Evolutionary conservation across 2,888 invertebrate species (phyloP), one percentile per base, ranked within the genome.

Genomic region (Drosophila niveifrons): DNA sequence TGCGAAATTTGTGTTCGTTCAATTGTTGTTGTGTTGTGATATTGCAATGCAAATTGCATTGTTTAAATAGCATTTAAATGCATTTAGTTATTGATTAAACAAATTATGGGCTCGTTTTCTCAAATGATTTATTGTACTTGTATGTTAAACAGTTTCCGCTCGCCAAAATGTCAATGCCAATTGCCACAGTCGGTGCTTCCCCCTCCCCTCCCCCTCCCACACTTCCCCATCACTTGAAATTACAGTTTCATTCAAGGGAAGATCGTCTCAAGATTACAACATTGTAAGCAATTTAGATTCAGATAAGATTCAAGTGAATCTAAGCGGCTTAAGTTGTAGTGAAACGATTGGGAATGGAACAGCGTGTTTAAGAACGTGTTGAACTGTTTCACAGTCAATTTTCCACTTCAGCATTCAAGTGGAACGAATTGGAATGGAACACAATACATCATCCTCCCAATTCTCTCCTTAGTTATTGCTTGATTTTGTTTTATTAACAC

Each of bases 121-220:
- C 18, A 67, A 58, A 66, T 72, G 62, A 82, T 62, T 66, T 66
- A 73, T 73, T 41, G 59, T 34, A 31, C 43, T 57, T 53, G 50
- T 58, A 74, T 86, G 74, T 43, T 63, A 76, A 86, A 69, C 48
- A 44, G 63, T 67, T 82, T 82, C 87, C 87, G 80, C 66, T 76
- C 55, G 43, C n/a, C 43, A 50, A 68, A 68, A 47, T 36, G 36
- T 10, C 48, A 78, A 56, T 62, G 46, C 36, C 59, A 67, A 48
- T 48, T 46, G 23, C 43, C 11, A 4, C 23, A 23, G 23, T 23
- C 23, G 23, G 4, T 23, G 23, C 23, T 23, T 36, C 34, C 10
- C 31, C 31, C n/a, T n/a, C 2, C 10, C 2, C 3, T 34, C 34
- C 11, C 36, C 36, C 6, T n/a, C 36, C 9, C 9, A n/a, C n/a